Evolutionary conservation across 1,140 invertebrate genomes (phyloP).

Genomic region (Philaenus spumarius): DNA sequence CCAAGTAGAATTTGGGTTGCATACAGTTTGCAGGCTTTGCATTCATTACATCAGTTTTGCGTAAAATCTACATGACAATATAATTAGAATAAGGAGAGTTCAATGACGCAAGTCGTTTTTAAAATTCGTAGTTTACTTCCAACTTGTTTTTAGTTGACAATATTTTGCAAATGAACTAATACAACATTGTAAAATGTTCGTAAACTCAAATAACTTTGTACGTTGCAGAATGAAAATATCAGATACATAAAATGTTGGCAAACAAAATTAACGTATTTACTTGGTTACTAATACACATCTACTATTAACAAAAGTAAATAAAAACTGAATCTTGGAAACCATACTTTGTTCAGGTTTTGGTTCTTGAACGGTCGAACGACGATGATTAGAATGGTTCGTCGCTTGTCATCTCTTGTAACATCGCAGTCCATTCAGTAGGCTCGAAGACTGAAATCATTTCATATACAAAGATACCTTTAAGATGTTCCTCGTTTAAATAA

Average conservation of each 20-base stretch:
- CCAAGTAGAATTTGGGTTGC: conserved; percentile 12
- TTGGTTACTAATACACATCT: background rate
- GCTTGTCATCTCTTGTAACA: background rate
- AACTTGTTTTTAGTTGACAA: background rate
- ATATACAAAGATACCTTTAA: background rate
- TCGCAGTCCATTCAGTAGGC: conserved; percentile 7
- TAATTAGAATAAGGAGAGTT: background rate
- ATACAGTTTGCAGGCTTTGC: background rate
- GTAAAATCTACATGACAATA: background rate
- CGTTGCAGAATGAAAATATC: background rate
- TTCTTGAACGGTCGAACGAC: background rate
- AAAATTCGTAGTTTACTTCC: background rate
- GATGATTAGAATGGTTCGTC: too few species aligned
- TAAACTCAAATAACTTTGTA: background rate
- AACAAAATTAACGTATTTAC: background rate
- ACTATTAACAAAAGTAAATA: background rate
- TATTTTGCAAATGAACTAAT: background rate
- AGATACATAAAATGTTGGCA: background rate
- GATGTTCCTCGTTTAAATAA: background rate
- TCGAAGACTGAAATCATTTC: conserved; percentile 13
- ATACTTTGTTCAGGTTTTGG: background rate
- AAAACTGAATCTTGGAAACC: background rate
- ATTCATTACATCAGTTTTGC: background rate
- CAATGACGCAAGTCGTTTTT: background rate
- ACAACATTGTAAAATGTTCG: background rate